Base-by-base conservation (phyloP, 2,888 invertebrate genomes). In the Drosophila cognata region DNA sequence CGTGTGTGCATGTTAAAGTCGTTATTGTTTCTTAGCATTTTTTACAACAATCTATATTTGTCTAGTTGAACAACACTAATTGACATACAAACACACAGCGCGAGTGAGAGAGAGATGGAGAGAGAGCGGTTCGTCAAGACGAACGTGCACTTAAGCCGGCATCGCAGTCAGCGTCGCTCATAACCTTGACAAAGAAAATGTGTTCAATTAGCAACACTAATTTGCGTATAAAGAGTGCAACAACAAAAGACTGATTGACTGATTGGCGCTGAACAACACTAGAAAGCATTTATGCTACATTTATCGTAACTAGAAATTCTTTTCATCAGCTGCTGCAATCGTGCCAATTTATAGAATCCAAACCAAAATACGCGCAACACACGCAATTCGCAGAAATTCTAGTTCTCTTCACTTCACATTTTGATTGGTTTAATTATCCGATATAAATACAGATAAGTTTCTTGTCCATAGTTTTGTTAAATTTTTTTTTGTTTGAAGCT, bases 341-440 rank as follows among this genome's bases (percentile, higher is more conserved):
- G 29, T 55, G 51, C 52, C 73, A 79, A 79, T 78, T 72, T 56
- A 52, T 36, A 46, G 31, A 48, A 31, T 29, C 16, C 28, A 65
- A 65, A 57, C 25, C 41, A 55, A 46, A 51, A 71, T 35, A 59
- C 13, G 38, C 41, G 29, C 50, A 31, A 11, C 46, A 62, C 70
- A 69, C 63, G 69, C 76, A 74, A 72, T 82, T 76, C 74, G 66
- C 59, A 58, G 41, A 60, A 72, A 82, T 70, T 77, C 59, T 72
- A 25, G 25, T 52, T 59, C 61, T 79, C 59, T 48, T 56, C 46
- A 71, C 53, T 78, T 75, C 61, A 63, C 50, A 73, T 69, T 62
- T 86, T 88, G 88, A 85, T 85, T 85, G 88, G 74, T 70, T 80
- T 84, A 82, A 85, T 85, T 86, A 88, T 84, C 73, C 80, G 81